A percentile compares a stretch with the other conserved stretches of the same genome.
Conservation (phyloP, 2,888 invertebrate species). For the Lacanobia oleracea region DNA sequence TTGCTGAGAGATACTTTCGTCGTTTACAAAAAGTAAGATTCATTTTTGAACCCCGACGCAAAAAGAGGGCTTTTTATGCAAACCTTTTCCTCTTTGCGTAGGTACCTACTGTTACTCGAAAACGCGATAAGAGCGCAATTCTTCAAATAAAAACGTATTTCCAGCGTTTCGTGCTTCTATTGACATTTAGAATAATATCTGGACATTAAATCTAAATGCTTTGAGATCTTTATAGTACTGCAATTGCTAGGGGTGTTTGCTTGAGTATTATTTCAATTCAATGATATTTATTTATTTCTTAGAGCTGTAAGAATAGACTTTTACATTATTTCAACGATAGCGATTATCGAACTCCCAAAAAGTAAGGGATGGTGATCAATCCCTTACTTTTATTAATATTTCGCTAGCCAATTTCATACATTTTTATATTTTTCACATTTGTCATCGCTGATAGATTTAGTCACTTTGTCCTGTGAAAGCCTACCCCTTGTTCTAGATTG, state of each 20-base stretch:
- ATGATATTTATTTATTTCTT: not conserved
- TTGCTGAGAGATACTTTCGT: constrained; percentile 10
- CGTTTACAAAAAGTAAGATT: constrained; percentile 33
- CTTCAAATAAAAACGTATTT: constrained; percentile 28
- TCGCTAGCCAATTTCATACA: not conserved
- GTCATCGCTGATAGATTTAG: no score
- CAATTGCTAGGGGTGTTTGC: not conserved
- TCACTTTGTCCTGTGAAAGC: no score
- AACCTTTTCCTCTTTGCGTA: constrained; percentile 25
- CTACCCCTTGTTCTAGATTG: not conserved
- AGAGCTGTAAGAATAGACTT: not conserved
- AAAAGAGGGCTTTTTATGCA: no score
- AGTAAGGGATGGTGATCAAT: no score
- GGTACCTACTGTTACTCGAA: constrained; percentile 10
- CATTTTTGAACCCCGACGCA: no score
- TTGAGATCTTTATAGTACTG: constrained; percentile 15
- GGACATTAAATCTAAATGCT: constrained; percentile 22
- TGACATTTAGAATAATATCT: constrained; percentile 49
- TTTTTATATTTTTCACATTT: not conserved
- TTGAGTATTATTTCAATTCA: not conserved
- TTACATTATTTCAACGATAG: not conserved
- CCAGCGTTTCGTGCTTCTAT: constrained; percentile 23
- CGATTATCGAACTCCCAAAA: not conserved
- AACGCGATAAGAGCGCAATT: constrained; percentile 35
- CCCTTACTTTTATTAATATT: no score